Evolutionary conservation across 2,797 vertebrate species (phyloP).

Genomic region (Oreochromis mossambicus): DNA sequence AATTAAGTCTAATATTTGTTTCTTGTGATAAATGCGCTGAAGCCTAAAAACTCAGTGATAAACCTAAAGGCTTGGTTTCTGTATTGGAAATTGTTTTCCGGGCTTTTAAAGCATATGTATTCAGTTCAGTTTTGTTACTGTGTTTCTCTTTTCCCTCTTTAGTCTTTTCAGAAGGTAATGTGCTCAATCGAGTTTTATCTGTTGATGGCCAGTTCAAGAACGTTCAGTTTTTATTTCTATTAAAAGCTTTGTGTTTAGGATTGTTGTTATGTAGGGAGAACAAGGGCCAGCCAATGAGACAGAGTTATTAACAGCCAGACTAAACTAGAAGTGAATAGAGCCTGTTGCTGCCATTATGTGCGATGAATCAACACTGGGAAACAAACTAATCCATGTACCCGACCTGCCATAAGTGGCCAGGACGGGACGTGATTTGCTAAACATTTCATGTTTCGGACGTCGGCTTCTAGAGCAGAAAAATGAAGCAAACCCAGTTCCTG

Average conservation of each 20-base stretch:
- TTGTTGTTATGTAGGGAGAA: neutral
- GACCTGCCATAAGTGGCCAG: neutral
- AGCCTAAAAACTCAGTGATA: neutral
- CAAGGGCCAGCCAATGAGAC: neutral
- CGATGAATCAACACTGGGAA: neutral
- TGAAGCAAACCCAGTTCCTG: neutral
- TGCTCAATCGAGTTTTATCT: neutral
- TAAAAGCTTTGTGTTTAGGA: neutral
- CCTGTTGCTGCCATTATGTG: neutral
- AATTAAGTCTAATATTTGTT: neutral
- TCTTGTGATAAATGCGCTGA: neutral
- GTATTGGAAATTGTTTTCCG: neutral
- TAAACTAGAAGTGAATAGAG: neutral
- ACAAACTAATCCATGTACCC: neutral
- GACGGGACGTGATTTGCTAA: rapidly evolving
- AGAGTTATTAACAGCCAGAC: rapidly evolving
- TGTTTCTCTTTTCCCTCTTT: neutral
- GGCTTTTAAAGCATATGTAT: neutral
- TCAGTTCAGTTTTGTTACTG: neutral
- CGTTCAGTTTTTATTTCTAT: neutral
- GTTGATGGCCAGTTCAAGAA: neutral
- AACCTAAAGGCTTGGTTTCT: neutral
- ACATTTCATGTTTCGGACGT: neutral
- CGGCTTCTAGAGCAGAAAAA: neutral
- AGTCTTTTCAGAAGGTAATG: neutral